Percentiles rank a stretch among this genome's conserved stretches.
phyloP scores from a whole-genome alignment of 2,888 invertebrate species.

The Carterocephalus palaemon region DNA sequence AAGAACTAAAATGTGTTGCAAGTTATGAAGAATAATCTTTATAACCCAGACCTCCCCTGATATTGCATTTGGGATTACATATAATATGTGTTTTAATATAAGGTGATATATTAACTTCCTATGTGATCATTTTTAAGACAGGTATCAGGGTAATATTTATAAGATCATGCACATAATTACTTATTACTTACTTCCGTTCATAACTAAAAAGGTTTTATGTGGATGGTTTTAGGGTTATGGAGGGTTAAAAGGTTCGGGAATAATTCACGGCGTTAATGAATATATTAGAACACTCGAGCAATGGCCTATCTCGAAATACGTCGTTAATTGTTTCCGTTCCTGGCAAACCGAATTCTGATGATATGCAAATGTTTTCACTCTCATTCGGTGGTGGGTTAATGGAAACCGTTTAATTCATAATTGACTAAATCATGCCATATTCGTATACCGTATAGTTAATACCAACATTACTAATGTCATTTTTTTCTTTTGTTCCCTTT shows the following conservation, averaged over 20 bases:
- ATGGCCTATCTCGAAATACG: constrained; percentile 32
- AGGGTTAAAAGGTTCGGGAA: constrained; percentile 40
- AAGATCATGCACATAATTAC: constrained; percentile 44
- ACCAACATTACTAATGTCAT: constrained; percentile 71
- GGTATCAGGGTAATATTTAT: constrained; percentile 38
- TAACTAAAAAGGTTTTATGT: constrained; percentile 28
- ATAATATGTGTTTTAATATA: constrained; percentile 35
- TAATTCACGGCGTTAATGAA: constrained; percentile 34
- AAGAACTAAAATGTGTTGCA: constrained; percentile 14
- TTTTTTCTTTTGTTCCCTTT: constrained; percentile 70
- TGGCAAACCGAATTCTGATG: constrained; percentile 34
- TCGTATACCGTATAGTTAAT: constrained; percentile 41
- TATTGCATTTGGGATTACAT: constrained; percentile 34
- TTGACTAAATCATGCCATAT: constrained; percentile 41
- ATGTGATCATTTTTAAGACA: constrained; percentile 12
- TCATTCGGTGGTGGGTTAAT: constrained; percentile 54
- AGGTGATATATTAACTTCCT: constrained; percentile 4
- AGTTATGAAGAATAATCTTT: constrained; percentile 8
- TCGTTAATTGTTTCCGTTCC: constrained; percentile 38
- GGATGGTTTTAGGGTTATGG: constrained; percentile 40
- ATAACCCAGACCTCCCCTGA: constrained; percentile 33
- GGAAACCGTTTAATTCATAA: constrained; percentile 34
- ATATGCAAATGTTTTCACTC: constrained; percentile 38
- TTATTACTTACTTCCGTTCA: constrained; percentile 19
- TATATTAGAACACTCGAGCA: constrained; percentile 33